Evolutionary conservation across 1,140 invertebrate genomes (phyloP).

Genomic region (Drosophila cardini): DNA sequence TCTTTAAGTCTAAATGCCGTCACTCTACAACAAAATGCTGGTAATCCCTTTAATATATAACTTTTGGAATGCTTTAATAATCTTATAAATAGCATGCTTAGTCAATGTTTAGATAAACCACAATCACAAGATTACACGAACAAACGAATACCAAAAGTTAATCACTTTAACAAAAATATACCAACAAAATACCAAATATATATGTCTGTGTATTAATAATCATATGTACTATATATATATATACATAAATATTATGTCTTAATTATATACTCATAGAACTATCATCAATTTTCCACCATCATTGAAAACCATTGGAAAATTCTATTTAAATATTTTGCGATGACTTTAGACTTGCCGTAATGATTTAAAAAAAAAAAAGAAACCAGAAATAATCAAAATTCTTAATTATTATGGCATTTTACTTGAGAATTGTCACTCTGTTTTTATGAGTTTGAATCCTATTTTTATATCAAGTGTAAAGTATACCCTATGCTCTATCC

Average conservation of each 20-base stretch:
- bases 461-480: conserved; percentile 44
- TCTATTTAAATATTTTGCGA: conserved; percentile 57
- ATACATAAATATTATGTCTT: conserved; percentile 35
- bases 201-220: conserved; percentile 14
- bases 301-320: conserved; percentile 72
- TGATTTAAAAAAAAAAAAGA: conserved; percentile 6
- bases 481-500: conserved; percentile 47
- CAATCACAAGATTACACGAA: conserved; percentile 41
- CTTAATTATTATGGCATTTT: conserved; percentile 8
- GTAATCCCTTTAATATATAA: conserved; percentile 15
- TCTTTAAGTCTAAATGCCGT: conserved; percentile 22
- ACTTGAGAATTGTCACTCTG: conserved; percentile 3
- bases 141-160: conserved; percentile 51
- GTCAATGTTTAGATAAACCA: conserved; percentile 1
- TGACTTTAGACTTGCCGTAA: conserved; percentile 41
- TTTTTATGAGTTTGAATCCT: conserved; percentile 51
- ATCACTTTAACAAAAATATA: conserved; percentile 71
- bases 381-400: neutral
- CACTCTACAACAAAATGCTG: conserved; percentile 35
- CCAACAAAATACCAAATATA: conserved; percentile 57
- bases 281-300: conserved; percentile 71
- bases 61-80: conserved; percentile 23
- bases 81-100: conserved; percentile 28
- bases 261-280: conserved; percentile 32
- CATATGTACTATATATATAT: conserved; percentile 34